Evolutionary conservation across 1,140 invertebrate species (phyloP).

Genomic region (Plectus sambesii): DNA sequence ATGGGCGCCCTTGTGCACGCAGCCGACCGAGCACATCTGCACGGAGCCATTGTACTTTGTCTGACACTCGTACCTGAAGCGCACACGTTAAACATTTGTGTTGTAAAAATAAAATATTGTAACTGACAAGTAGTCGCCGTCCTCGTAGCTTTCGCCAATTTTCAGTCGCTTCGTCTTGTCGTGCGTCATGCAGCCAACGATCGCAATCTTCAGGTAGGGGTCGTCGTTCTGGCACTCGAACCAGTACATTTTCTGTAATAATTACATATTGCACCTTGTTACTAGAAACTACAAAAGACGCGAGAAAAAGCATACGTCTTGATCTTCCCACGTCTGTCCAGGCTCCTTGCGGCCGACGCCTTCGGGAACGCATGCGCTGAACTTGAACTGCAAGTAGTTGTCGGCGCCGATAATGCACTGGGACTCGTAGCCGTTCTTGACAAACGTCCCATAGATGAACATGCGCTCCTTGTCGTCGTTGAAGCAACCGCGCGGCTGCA

Average conservation of each 20-base stretch:
- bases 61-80: conserved; percentile 27
- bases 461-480: conserved; percentile 10
- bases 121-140: conserved; percentile 27
- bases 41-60: conserved; percentile 18
- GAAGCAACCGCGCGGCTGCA: conserved; percentile 21
- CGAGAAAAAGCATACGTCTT: conserved; percentile 11
- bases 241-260: conserved; percentile 23
- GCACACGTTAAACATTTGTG: no score
- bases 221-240: conserved; percentile 19
- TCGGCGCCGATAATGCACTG: conserved; percentile 18
- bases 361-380: conserved; percentile 17
- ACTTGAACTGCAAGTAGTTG: conserved; percentile 26
- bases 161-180: conserved; percentile 21
- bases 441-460: conserved; percentile 15
- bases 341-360: conserved; percentile 13
- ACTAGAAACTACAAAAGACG: not conserved
- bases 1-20: conserved; percentile 18
- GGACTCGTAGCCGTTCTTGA: conserved; percentile 22
- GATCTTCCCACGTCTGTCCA: conserved; percentile 26
- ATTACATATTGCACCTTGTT: no score
- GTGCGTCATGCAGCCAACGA: conserved; percentile 23
- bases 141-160: conserved; percentile 24
- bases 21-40: conserved; percentile 25
- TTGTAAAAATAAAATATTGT: not conserved
- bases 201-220: conserved; percentile 17